A percentile compares a stretch with the other conserved stretches of the same genome.
These are phyloP conservation scores for Thymelicus lineola DNA, from an alignment of 2,888 invertebrate genomes.

Conservation along the genomic window DNA sequence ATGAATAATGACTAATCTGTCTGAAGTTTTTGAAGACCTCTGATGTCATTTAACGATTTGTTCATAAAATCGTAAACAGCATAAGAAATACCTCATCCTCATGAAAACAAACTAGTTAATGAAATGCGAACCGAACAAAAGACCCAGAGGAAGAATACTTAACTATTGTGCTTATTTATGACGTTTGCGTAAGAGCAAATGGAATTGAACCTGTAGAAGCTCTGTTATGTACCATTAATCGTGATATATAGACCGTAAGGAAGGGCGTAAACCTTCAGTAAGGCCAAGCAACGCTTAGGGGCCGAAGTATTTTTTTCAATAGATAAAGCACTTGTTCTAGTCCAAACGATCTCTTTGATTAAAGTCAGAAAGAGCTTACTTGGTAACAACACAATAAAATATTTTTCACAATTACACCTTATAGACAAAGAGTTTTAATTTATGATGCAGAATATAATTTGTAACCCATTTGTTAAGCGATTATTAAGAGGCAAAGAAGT, in stretches of 20 bases:
- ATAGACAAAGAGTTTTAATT: no score
- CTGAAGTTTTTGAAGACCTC: no score
- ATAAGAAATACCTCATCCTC: neutral
- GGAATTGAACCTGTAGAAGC: slow-evolving; percentile 26
- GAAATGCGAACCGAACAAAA: slow-evolving; percentile 1
- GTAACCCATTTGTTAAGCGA: no score
- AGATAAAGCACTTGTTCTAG: slow-evolving; percentile 4
- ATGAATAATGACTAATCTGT: no score
- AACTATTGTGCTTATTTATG: slow-evolving; percentile 25
- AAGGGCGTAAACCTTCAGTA: slow-evolving; percentile 37
- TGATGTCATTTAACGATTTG: no score
- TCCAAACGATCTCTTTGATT: neutral
- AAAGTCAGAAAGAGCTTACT: no score
- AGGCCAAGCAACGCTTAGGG: slow-evolving; percentile 43
- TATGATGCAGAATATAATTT: no score
- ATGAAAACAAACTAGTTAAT: slow-evolving; percentile 2
- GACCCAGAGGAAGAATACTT: neutral
- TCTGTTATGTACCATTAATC: slow-evolving; percentile 42
- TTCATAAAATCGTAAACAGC: no score
- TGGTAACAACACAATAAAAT: no score
- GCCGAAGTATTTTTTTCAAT: slow-evolving; percentile 35
- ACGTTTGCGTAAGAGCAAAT: slow-evolving; percentile 19
- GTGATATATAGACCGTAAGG: slow-evolving; percentile 42
- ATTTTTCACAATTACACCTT: no score
- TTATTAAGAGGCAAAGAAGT: no score